Evolutionary conservation across 2,113 vertebrate species (phyloP).

Genomic region (Falco punctatus): DNA sequence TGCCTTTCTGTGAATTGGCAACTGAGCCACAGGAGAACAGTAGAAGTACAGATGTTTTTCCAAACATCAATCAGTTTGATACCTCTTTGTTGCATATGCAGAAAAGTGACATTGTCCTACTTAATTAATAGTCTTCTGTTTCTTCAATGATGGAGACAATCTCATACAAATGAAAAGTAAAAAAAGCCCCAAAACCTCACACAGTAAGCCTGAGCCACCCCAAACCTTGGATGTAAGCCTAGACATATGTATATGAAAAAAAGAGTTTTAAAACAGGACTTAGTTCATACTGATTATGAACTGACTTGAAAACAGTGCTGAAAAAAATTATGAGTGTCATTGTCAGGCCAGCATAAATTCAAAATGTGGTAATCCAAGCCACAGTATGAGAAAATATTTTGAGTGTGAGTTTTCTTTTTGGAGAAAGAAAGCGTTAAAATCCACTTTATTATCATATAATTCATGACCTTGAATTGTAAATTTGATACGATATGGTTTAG

Average conservation of each 20-base stretch:
- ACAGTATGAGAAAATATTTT: not conserved
- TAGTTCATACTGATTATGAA: not conserved
- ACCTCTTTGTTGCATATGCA: not conserved
- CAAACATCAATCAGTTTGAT: not conserved
- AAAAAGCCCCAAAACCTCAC: accelerated
- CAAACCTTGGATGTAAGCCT: not conserved
- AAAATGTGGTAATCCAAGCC: not conserved
- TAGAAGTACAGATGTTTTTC: not conserved
- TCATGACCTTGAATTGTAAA: not conserved
- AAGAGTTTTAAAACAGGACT: not conserved
- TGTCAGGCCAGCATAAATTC: not conserved
- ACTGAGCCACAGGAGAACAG: not conserved
- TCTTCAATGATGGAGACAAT: not conserved
- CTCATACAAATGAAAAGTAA: not conserved
- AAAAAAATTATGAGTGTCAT: not conserved
- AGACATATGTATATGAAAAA: not conserved
- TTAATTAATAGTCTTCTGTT: not conserved
- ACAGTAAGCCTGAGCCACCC: not conserved
- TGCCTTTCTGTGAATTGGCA: not conserved
- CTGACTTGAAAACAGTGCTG: not conserved
- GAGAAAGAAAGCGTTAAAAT: not conserved
- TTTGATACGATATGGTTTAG: not conserved
- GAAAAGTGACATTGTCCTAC: accelerated
- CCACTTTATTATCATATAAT: not conserved
- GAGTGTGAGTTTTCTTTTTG: not conserved